phyloP scores from a whole-genome alignment of 2,888 invertebrate genomes.

The Pandemis corylana region DNA sequence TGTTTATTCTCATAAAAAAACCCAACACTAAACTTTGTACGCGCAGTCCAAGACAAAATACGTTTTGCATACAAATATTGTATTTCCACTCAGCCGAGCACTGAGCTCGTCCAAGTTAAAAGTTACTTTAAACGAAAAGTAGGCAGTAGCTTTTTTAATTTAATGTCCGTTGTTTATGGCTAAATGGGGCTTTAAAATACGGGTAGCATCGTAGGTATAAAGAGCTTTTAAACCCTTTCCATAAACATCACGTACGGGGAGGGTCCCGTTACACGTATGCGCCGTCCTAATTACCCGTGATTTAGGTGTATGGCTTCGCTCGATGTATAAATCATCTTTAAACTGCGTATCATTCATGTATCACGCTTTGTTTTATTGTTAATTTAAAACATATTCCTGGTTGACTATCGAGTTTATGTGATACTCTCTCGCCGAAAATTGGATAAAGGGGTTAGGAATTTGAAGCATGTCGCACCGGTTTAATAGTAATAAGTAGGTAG shows the following conservation, averaged over 20 bases:
- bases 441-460: too few species aligned
- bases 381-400: neutral
- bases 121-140: conserved; percentile 24
- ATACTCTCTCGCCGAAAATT: neutral
- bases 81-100: conserved; percentile 28
- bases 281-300: conserved; percentile 75
- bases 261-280: conserved; percentile 53
- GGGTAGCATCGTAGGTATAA: conserved; percentile 50
- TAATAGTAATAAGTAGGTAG: too few species aligned
- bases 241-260: conserved; percentile 67
- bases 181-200: conserved; percentile 55
- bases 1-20: conserved; percentile 15
- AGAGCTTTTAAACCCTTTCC: conserved; percentile 68
- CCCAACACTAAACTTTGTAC: conserved; percentile 20
- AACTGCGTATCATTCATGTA: conserved; percentile 16
- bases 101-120: conserved; percentile 16
- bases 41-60: conserved; percentile 16
- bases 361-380: conserved; percentile 1
- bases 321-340: conserved; percentile 32
- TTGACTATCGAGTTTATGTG: neutral
- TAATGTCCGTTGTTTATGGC: conserved; percentile 56
- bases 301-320: conserved; percentile 63
- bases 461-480: too few species aligned
- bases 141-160: conserved; percentile 22
- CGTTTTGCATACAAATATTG: conserved; percentile 39